Percentiles rank a stretch among this genome's conserved stretches.
Evolutionary conservation across 2,888 invertebrate genomes (phyloP).

Genomic region (Drosophila melanosoma): DNA sequence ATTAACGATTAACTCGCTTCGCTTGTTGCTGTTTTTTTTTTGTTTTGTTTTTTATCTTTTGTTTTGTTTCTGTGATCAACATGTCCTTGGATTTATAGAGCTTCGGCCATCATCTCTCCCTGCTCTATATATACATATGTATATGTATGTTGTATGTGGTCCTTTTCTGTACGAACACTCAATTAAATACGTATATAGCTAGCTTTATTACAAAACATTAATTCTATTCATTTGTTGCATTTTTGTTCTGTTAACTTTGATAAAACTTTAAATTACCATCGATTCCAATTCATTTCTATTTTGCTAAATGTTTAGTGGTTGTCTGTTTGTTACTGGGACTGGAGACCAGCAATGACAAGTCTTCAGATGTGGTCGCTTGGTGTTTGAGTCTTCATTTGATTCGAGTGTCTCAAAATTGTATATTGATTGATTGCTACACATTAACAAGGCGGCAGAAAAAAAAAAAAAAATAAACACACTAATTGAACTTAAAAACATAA

Average conservation of each 20-base stretch:
- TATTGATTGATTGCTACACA: slow-evolving; percentile 9
- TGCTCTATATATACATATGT: background rate
- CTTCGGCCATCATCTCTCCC: background rate
- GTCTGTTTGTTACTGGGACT: slow-evolving; percentile 28
- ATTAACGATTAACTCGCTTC: slow-evolving; percentile 40
- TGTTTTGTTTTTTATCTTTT: background rate
- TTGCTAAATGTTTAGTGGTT: slow-evolving; percentile 29
- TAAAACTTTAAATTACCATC: slow-evolving; percentile 29
- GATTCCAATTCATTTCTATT: slow-evolving; percentile 37
- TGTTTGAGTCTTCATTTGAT: slow-evolving; percentile 12
- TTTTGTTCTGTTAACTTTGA: slow-evolving; percentile 33
- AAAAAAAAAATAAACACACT: slow-evolving; percentile 59
- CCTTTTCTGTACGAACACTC: slow-evolving; percentile 43
- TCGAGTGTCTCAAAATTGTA: slow-evolving; percentile 18
- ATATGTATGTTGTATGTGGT: slow-evolving; percentile 16
- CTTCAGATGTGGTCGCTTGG: slow-evolving; percentile 19
- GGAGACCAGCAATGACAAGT: slow-evolving; percentile 34
- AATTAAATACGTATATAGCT: slow-evolving; percentile 46
- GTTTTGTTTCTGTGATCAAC: slow-evolving; percentile 28
- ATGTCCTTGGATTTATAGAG: slow-evolving; percentile 21
- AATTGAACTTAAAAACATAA: slow-evolving; percentile 73
- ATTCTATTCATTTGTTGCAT: slow-evolving; percentile 53
- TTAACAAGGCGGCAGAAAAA: slow-evolving; percentile 24
- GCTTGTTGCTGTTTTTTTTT: background rate
- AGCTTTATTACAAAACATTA: slow-evolving; percentile 51